phyloP scores from a whole-genome alignment of 1,140 invertebrate genomes.

The Drosophila fuyamai region DNA sequence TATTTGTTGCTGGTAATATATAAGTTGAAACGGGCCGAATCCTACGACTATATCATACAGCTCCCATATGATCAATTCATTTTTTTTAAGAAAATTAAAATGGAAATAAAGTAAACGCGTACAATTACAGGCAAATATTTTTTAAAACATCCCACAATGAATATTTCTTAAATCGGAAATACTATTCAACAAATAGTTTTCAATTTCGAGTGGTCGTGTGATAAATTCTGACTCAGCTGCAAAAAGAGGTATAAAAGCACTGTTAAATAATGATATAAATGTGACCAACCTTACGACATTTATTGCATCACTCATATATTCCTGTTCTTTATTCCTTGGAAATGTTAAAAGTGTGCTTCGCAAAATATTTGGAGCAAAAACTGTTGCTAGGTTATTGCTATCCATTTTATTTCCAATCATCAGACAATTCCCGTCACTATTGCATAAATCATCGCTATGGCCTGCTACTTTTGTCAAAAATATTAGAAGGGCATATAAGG shows the following conservation, averaged over 20 bases:
- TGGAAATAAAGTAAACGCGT: no score
- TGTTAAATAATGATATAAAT: not conserved
- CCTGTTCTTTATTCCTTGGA: conserved; percentile 50
- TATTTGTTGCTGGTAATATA: no score
- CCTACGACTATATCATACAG: no score
- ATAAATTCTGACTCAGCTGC: no score
- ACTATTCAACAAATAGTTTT: no score
- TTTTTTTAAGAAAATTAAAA: no score
- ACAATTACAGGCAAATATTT: no score
- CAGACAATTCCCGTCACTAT: conserved; percentile 47
- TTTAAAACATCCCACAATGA: no score
- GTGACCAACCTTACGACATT: conserved; percentile 89
- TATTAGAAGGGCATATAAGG: conserved; percentile 91
- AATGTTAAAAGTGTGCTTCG: conserved; percentile 88
- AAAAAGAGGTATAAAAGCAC: not conserved
- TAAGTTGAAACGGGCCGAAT: no score
- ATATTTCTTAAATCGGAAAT: no score
- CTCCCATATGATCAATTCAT: no score
- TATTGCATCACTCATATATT: conserved; percentile 89
- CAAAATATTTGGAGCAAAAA: conserved; percentile 97
- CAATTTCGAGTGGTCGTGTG: no score
- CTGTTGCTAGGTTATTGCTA: conserved; percentile 94
- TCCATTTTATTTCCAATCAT: conserved; percentile 95
- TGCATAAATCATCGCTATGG: conserved; percentile 74
- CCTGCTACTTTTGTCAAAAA: conserved; percentile 93